phyloP scores from a whole-genome alignment of 2,113 vertebrate species.

The Mesitornis unicolor region DNA sequence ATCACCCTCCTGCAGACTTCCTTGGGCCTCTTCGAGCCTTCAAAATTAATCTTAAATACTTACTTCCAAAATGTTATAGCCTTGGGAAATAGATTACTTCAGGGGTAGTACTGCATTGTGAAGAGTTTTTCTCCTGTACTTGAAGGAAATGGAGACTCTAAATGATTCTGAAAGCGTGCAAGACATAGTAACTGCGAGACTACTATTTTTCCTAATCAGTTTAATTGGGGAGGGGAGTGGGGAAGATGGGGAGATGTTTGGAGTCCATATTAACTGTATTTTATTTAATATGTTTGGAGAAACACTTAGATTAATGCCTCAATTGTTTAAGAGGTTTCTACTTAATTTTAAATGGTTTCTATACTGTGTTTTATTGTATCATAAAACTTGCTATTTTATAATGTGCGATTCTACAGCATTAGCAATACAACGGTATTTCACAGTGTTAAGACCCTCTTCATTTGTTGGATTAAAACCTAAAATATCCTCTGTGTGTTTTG shows the following conservation, averaged over 20 bases:
- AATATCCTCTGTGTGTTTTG: constrained; percentile 37
- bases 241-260: constrained; percentile 26
- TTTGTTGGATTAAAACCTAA: constrained; percentile 70
- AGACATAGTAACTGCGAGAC: constrained; percentile 2
- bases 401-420: constrained; percentile 64
- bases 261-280: constrained; percentile 49
- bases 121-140: constrained; percentile 40
- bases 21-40: constrained; percentile 15
- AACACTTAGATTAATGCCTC: constrained; percentile 63
- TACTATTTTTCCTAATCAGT: constrained; percentile 31
- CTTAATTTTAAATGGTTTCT: constrained; percentile 71
- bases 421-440: constrained; percentile 42
- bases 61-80: not conserved
- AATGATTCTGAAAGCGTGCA: constrained; percentile 21
- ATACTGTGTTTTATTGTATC: constrained; percentile 67
- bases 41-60: constrained; percentile 22
- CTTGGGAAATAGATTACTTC: not conserved
- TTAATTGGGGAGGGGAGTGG: constrained; percentile 2
- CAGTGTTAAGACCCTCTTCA: constrained; percentile 38
- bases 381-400: constrained; percentile 77
- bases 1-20: constrained; percentile 23
- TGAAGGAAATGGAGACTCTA: constrained; percentile 43
- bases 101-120: constrained; percentile 19
- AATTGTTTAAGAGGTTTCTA: constrained; percentile 60
- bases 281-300: constrained; percentile 63